phyloP scores from a whole-genome alignment of 1,140 invertebrate genomes.

The Rhizoglyphus robini region DNA sequence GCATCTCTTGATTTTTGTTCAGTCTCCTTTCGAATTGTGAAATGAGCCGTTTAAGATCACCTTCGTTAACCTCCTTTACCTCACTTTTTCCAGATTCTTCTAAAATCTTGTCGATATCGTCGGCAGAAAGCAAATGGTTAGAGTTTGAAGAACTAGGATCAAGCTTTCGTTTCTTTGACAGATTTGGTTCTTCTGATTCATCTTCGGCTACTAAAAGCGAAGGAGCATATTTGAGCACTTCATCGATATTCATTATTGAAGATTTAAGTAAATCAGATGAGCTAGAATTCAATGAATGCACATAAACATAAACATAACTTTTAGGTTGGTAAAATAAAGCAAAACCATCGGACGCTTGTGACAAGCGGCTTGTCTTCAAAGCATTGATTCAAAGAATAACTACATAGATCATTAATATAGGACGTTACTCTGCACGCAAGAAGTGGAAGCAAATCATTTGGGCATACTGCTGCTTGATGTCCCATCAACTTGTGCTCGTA shows the following conservation, averaged over 20 bases:
- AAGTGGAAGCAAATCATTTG: too few species aligned
- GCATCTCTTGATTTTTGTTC: conserved; percentile 89
- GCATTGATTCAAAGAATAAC: too few species aligned
- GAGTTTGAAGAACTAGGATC: neutral
- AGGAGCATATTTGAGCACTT: conserved; percentile 18
- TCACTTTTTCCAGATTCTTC: conserved; percentile 25
- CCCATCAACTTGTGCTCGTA: too few species aligned
- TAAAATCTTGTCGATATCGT: neutral
- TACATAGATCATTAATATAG: too few species aligned
- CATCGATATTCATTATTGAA: conserved; percentile 20
- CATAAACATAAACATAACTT: too few species aligned
- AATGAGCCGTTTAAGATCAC: conserved; percentile 69
- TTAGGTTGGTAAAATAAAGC: too few species aligned
- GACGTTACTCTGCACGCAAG: too few species aligned
- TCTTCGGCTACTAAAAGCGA: conserved; percentile 44
- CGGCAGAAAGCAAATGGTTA: neutral
- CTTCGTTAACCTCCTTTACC: conserved; percentile 68
- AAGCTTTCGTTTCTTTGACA: neutral
- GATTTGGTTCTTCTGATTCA: conserved; percentile 7
- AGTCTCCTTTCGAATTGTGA: conserved; percentile 85
- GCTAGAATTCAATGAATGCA: too few species aligned
- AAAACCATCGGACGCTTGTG: too few species aligned
- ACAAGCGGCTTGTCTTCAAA: too few species aligned
- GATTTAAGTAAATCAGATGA: too few species aligned
- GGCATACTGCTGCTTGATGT: too few species aligned